Base-by-base conservation (phyloP, 2,113 vertebrate genomes). In the Toxotes chatareus region DNA sequence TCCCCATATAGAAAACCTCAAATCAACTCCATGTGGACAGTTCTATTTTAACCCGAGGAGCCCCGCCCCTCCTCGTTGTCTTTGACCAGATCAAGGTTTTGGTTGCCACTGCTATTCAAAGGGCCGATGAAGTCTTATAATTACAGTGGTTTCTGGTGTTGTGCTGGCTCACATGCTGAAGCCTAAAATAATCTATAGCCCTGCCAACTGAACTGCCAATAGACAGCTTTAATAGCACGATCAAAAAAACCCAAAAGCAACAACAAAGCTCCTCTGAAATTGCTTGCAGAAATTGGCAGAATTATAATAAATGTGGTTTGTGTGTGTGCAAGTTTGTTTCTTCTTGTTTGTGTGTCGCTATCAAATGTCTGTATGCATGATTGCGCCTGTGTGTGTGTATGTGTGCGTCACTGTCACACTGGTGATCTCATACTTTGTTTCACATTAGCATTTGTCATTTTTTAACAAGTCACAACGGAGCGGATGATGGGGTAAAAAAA, bases 21-120 rank as follows among this genome's bases (percentile, higher is more conserved):
- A 94, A 95, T 94, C 84, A 92, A 66, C 86, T 91, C 93, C 93
- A 95, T 93, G 92, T 95, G 93, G 79, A 83, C 82, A 66, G 82
- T 92, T 87, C 94, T 94, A 93, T 94, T 94, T 94, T 91, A 92
- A 91, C 85, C 51, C 21, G 4, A n/a, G 53, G 60, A 73, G 76
- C 79, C 82, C 90, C 85, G 66, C 92, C 89, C 85, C 88, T 86
- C 75, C 76, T 82, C 49, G 84, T 84, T 64, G 84, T 89, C 85
- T 88, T 87, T n/a, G 10, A 93, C 92, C 86, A 91, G 93, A 94
- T 94, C 91, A 95, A 93, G 91, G 91, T 69, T 82, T 68, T 65
- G 69, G 86, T 85, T 75, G 51, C 79, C 70, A 36, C 68, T 76
- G 83, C 89, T 84, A 84, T 88, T 90, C 93, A 94, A 92, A 93